Percentiles rank a stretch among this genome's conserved stretches.
These are phyloP conservation scores for Enteromius viviparus DNA, from an alignment of 2,797 vertebrate genomes.

Conservation along the genomic window DNA sequence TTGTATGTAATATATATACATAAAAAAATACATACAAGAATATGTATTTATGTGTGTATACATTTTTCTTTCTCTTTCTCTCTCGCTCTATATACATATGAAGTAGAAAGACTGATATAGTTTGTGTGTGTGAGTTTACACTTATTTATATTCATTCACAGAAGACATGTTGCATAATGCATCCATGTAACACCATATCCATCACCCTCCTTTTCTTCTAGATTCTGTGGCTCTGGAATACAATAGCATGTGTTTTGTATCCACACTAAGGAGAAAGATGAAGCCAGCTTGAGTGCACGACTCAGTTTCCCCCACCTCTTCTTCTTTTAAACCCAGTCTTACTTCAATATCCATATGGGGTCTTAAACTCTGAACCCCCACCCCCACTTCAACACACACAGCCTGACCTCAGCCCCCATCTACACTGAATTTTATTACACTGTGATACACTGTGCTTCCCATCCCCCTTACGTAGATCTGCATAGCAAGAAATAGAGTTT, in stretches of 20 bases:
- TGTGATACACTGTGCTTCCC: slow-evolving; percentile 31
- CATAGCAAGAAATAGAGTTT: slow-evolving; percentile 43
- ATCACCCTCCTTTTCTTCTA: slow-evolving; percentile 25
- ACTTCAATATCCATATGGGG: slow-evolving; percentile 3
- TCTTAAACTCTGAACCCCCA: slow-evolving; percentile 41
- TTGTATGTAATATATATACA: background rate
- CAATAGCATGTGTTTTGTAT: slow-evolving; percentile 56
- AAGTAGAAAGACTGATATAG: background rate
- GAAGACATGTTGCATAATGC: slow-evolving; percentile 47
- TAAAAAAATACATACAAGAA: background rate
- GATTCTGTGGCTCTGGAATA: slow-evolving; percentile 45
- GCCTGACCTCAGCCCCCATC: slow-evolving; percentile 33
- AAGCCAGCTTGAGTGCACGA: slow-evolving; percentile 56
- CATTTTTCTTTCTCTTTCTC: no score
- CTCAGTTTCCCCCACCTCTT: slow-evolving; percentile 41
- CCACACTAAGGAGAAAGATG: slow-evolving; percentile 50
- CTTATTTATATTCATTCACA: slow-evolving; percentile 11
- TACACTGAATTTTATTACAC: slow-evolving; percentile 44
- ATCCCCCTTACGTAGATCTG: slow-evolving; percentile 40
- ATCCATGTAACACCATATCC: slow-evolving; percentile 36
- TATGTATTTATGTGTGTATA: background rate
- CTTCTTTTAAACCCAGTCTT: slow-evolving; percentile 42
- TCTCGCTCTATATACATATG: background rate
- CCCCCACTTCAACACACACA: slow-evolving; percentile 32
- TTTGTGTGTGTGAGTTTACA: background rate